These are phyloP conservation scores for Ectobius pallidus DNA, from an alignment of 2,888 invertebrate genomes.

Conservation along the genomic window DNA sequence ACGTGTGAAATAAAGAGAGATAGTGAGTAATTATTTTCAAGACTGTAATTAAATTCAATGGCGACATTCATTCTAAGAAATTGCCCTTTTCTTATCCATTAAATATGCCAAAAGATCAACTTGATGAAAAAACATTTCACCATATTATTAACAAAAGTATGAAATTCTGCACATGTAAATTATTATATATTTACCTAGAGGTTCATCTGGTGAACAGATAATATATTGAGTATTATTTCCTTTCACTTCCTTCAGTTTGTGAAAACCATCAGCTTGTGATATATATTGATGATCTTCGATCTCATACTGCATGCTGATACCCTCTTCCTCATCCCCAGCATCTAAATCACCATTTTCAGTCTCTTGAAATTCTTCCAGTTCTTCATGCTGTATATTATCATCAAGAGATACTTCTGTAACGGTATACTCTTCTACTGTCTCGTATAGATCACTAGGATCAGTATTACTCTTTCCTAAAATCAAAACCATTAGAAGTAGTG, in stretches of 20 bases:
- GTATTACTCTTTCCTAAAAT: not conserved
- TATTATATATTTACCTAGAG: slow-evolving; percentile 12
- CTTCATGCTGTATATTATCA: not conserved
- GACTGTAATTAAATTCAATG: not conserved
- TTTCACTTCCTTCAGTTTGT: not conserved
- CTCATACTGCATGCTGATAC: not conserved
- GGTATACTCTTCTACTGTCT: not conserved
- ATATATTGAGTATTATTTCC: slow-evolving; percentile 1
- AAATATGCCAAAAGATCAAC: not conserved
- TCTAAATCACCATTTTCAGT: not conserved
- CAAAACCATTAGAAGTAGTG: not conserved
- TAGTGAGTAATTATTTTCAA: not conserved
- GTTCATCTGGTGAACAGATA: slow-evolving; percentile 18
- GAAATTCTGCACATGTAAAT: not conserved
- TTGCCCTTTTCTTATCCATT: too few relatives aligned
- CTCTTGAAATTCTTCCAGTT: not conserved
- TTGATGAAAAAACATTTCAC: not conserved
- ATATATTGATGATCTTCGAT: slow-evolving; percentile 21
- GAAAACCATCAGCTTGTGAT: not conserved
- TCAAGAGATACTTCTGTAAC: not conserved
- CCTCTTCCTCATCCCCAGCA: not conserved
- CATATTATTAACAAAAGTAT: not conserved
- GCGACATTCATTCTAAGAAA: not conserved
- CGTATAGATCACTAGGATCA: not conserved
- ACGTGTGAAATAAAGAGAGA: not conserved